Base-by-base conservation (phyloP, 1,140 invertebrate species). In the Choristoneura fumiferana region DNA sequence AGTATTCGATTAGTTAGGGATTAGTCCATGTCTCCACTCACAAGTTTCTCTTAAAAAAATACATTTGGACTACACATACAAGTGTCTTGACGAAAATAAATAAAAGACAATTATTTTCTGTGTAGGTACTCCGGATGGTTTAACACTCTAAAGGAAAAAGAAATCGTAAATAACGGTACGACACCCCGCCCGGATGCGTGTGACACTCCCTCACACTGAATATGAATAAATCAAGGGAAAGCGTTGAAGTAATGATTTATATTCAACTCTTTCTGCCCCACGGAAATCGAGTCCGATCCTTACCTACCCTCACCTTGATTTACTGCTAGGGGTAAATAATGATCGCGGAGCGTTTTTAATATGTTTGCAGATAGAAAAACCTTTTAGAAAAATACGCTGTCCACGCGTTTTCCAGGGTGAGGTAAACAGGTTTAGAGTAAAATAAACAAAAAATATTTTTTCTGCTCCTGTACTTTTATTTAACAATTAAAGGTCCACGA, bases 161-260 rank as follows among this genome's bases (percentile, higher is more conserved):
- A 57, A 58, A 58, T 65, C 40, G 72, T 74, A 78, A 74, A 78
- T 81, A 73, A 76, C 66, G 9, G 38, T 67, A 65, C 62, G 66
- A 69, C 60, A 36, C 53, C 54, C 9, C 22, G 60, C 49, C 63
- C 65, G 73, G 67, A 69, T 78, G 73, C 63, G 62, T 67, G 60
- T 71, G 76, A 76, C 76, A 62, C 65, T 64, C 66, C 63, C 69
- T 69, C 63, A 70, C 68, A 60, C 22, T 64, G 63, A 54, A 64
- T 57, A 60, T 61, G 61, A 67, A 80, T 76, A 76, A 73, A 76
- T 78, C 69, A 78, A 70, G 60, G 58, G 53, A 62, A 72, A 68
- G 67, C 68, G 71, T 71, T 64, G 65, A 81, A 61, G 61, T 68
- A 68, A 78, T 78, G 68, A 78, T 78, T 76, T 81, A 81, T 76